phyloP scores from a whole-genome alignment of 35 echinoderm and acorn worm genomes.

The Hemicentrotus pulcherrimus region DNA sequence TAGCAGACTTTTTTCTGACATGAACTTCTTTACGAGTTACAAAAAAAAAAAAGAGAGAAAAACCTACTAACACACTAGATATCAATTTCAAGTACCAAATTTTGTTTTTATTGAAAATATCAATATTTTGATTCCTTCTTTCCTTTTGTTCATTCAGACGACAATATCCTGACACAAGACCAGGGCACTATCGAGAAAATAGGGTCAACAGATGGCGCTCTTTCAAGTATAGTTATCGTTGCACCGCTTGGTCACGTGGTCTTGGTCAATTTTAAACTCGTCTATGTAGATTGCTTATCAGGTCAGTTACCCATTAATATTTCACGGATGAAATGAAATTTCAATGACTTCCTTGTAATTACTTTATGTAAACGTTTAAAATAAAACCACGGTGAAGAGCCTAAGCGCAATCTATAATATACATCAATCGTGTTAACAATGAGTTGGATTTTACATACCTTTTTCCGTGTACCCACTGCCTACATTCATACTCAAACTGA shows the following conservation, averaged over 20 bases:
- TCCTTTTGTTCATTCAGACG: background rate
- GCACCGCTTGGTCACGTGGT: conserved; percentile 42
- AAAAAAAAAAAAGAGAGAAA: background rate
- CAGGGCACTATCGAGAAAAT: background rate
- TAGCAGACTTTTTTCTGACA: background rate
- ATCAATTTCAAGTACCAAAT: background rate
- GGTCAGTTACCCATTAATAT: background rate
- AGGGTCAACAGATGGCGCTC: conserved; percentile 24
- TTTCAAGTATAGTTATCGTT: conserved; percentile 26
- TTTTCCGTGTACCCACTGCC: no score
- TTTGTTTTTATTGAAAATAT: background rate
- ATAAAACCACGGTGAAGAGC: no score
- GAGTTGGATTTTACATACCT: no score
- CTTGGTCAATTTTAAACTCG: conserved; percentile 18
- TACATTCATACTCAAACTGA: background rate
- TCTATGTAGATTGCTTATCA: background rate
- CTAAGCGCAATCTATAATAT: no score
- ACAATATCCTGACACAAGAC: background rate
- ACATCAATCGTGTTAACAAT: no score
- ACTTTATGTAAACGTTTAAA: no score
- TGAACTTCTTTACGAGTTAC: background rate
- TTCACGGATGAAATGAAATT: background rate
- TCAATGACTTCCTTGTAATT: no score
- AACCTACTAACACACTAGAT: background rate
- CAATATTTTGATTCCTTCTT: background rate